Base-by-base conservation (phyloP, 2,888 invertebrate species). In the Molorchus minor region DNA sequence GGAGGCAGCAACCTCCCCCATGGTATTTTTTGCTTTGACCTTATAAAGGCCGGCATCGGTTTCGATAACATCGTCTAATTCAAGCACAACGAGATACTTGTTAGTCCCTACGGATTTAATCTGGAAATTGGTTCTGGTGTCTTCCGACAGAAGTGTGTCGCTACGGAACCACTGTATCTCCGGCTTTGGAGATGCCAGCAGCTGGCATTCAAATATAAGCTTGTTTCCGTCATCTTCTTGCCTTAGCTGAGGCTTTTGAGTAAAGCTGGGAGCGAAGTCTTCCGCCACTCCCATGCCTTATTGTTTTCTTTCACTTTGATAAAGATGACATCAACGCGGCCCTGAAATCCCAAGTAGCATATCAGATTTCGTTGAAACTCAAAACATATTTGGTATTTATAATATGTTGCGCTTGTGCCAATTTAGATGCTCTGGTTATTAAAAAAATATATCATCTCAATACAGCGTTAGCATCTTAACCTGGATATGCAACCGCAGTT, bases 221-320 rank as follows among this genome's bases (percentile, higher is more conserved):
- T 93, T 90, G 84, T 96, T 96, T 75, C 96, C 96, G 80, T 96
- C 96, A 81, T 96, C 96, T 81, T 97, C 97, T 82, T 98, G 96
- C 72, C 96, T 88, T 75, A 98, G 88, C 82, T 94, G 94, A 70
- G 97, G 97, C 89, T 97, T 97, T 85, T 96, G 95, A 73, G 95
- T 94, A 87, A 98, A 97, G 88, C 96, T 96, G 82, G 97, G 97
- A 84, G 97, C 96, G 85, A 95, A 92, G 84, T 96, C 95, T 83
- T 96, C 96, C 80, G 90, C 87, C 84, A 91, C 90, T 87, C 92
- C 92, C 91, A 92, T 92, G 74, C 77, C 25, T 49, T 49, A 80
- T 72, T 71, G 53, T 65, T 45, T 64, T 56, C 70, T 71, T 70
- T 71, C 76, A 77, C 71, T 72, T 75, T 75, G 77, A 76, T 75